Evolutionary conservation across 2,888 invertebrate genomes (phyloP).

Genomic region (Linnaemya vulpina): DNA sequence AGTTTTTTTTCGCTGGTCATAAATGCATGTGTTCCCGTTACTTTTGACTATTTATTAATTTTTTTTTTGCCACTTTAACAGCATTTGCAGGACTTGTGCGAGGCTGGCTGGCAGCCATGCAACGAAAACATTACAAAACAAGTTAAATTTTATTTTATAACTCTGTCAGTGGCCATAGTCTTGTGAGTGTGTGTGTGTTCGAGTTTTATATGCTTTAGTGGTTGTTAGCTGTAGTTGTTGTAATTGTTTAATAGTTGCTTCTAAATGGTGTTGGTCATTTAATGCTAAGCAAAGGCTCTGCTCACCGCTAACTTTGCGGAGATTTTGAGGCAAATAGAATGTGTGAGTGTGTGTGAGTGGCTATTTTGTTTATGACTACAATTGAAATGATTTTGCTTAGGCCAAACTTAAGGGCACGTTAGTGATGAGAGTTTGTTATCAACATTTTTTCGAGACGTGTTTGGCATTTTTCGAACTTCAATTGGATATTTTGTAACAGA

Average conservation of each 20-base stretch:
- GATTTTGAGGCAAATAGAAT: slow-evolving; percentile 20
- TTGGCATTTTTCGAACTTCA: too few relatives aligned
- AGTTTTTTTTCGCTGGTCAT: too few relatives aligned
- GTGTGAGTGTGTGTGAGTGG: slow-evolving; percentile 25
- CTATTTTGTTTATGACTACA: background rate
- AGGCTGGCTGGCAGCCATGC: background rate
- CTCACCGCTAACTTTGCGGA: slow-evolving; percentile 35
- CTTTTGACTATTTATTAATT: slow-evolving; percentile 28
- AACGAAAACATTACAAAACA: too few relatives aligned
- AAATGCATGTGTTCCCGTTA: too few relatives aligned
- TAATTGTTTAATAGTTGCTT: slow-evolving; percentile 56
- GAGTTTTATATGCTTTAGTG: slow-evolving; percentile 31
- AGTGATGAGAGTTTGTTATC: background rate
- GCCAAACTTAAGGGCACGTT: background rate
- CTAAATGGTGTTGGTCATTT: slow-evolving; percentile 44
- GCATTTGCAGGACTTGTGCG: slow-evolving; percentile 47
- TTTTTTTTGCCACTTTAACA: slow-evolving; percentile 17
- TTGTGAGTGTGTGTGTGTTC: background rate
- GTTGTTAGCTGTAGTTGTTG: slow-evolving; percentile 36
- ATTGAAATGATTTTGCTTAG: background rate
- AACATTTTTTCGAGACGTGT: too few relatives aligned
- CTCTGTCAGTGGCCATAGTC: slow-evolving; percentile 8
- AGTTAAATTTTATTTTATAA: slow-evolving; percentile 52
- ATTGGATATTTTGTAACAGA: too few relatives aligned
- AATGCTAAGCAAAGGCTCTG: background rate